Evolutionary conservation across 2,113 vertebrate genomes (phyloP).

Genomic region (Ramphastos sulfuratus): DNA sequence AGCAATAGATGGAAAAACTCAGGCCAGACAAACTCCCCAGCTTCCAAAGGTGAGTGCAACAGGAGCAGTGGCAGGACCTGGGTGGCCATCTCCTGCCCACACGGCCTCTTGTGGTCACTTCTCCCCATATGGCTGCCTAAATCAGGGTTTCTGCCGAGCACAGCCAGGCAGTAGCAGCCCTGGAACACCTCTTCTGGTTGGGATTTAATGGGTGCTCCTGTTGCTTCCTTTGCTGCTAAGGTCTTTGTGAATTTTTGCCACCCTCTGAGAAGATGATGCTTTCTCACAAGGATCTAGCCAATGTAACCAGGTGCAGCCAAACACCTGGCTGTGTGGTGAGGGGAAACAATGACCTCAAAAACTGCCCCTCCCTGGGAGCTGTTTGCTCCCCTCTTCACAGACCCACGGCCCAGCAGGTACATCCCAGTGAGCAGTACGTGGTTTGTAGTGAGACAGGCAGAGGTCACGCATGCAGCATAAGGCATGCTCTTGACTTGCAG

Average conservation of each 20-base stretch:
- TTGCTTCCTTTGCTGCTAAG: background rate
- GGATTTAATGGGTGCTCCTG: background rate
- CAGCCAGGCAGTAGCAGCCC: no score
- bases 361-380: background rate
- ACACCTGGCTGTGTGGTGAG: background rate
- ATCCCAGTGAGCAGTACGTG: rapidly evolving
- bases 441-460: no score
- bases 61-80: background rate
- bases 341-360: rapidly evolving
- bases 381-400: background rate
- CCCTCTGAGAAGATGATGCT: rapidly evolving
- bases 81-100: background rate
- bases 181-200: background rate
- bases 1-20: background rate
- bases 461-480: rapidly evolving
- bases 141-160: rapidly evolving
- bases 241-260: background rate
- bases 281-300: background rate
- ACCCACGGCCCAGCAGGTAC: background rate
- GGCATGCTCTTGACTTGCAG: background rate
- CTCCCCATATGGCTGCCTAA: background rate
- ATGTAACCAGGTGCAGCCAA: background rate
- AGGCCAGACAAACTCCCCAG: background rate
- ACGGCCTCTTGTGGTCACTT: rapidly evolving
- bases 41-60: background rate